Conservation (phyloP, 2,797 vertebrate genomes). For the Chloroceryle amazona region DNA sequence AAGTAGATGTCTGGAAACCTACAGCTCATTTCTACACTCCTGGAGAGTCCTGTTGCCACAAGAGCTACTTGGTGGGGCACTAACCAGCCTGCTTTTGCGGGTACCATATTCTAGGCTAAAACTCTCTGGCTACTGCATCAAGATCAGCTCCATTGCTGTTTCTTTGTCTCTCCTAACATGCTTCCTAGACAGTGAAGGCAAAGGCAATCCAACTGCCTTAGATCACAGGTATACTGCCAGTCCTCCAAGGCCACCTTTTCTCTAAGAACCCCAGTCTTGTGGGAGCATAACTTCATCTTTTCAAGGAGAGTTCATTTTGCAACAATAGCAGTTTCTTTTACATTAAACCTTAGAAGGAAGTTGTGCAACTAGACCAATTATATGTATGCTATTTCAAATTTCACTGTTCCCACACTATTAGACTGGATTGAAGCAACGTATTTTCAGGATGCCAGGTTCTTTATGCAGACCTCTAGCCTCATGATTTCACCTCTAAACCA, state of each 20-base stretch:
- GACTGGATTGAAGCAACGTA: not conserved
- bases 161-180: not conserved
- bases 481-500: not conserved
- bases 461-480: not conserved
- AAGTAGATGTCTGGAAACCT: not conserved
- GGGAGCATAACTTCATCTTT: not conserved
- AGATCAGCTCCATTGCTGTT: not conserved
- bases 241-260: not conserved
- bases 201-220: not conserved
- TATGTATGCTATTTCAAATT: not conserved
- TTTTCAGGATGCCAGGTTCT: not conserved
- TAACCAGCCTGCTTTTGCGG: not conserved
- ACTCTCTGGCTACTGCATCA: not conserved
- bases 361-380: fast-evolving
- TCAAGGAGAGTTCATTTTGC: not conserved
- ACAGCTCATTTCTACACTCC: not conserved
- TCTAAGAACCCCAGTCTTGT: not conserved
- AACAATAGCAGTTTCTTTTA: not conserved
- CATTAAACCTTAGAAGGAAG: not conserved
- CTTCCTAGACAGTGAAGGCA: not conserved
- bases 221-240: not conserved
- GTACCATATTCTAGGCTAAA: not conserved
- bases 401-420: not conserved
- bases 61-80: not conserved
- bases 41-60: not conserved